These are phyloP conservation scores for Verasper variegatus DNA, from an alignment of 2,113 vertebrate genomes.

Conservation along the genomic window DNA sequence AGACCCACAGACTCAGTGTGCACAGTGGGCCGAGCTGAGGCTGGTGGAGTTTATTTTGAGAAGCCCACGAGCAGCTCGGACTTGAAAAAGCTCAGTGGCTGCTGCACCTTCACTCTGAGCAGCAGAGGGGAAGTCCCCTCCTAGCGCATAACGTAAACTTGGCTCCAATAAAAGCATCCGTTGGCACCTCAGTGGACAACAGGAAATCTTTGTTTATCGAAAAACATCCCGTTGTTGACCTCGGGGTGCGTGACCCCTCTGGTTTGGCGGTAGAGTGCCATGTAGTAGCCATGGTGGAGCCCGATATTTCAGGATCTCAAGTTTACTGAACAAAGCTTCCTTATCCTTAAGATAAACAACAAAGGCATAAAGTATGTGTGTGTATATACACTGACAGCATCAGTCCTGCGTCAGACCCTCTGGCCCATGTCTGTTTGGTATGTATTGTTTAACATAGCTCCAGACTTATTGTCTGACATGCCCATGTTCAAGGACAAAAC, in stretches of 20 bases:
- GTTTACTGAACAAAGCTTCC: constrained; percentile 56
- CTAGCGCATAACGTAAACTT: constrained; percentile 80
- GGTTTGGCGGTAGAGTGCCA: constrained; percentile 23
- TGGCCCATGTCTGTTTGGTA: constrained; percentile 10
- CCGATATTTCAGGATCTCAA: constrained; percentile 40
- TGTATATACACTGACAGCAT: constrained; percentile 20
- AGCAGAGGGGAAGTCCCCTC: constrained; percentile 78
- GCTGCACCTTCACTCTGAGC: constrained; percentile 29
- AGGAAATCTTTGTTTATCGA: constrained; percentile 81
- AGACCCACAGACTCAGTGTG: not conserved
- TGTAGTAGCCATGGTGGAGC: constrained; percentile 45
- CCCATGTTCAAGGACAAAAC: constrained; percentile 15
- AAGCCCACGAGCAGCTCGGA: constrained; percentile 57
- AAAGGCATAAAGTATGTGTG: constrained; percentile 39
- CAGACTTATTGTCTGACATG: constrained; percentile 25
- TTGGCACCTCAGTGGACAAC: constrained; percentile 85
- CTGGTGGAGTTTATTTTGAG: constrained; percentile 55
- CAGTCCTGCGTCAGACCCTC: constrained; percentile 45
- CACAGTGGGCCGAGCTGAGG: constrained; percentile 36
- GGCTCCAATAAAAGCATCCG: constrained; percentile 84
- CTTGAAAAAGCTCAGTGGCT: constrained; percentile 62
- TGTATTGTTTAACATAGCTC: constrained; percentile 60
- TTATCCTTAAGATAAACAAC: constrained; percentile 66
- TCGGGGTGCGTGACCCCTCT: constrained; percentile 59
- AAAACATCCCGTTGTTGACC: constrained; percentile 79